A percentile compares a stretch with the other conserved stretches of the same genome.
These are phyloP conservation scores for Mareca strepera DNA, from an alignment of 2,797 vertebrate species.

Conservation along the genomic window DNA sequence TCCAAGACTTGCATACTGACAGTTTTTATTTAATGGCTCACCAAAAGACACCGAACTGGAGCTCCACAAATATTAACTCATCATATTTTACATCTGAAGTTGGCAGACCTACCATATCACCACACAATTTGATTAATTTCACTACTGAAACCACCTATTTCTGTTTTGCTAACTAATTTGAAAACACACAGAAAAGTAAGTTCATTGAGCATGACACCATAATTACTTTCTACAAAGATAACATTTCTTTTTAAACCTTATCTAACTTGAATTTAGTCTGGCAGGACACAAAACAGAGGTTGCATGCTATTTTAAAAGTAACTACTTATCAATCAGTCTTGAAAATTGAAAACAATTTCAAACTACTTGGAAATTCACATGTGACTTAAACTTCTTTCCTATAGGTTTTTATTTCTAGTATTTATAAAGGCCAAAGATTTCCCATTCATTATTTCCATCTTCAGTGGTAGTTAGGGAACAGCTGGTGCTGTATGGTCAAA, in stretches of 20 bases:
- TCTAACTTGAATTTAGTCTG: neutral
- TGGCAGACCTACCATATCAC: rapidly evolving
- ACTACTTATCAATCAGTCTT: neutral
- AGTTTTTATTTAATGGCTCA: neutral
- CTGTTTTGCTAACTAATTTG: neutral
- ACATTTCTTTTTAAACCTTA: neutral
- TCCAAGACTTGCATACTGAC: neutral
- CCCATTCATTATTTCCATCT: neutral
- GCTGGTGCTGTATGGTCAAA: neutral
- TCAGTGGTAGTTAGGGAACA: neutral
- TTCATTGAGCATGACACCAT: neutral
- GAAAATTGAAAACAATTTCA: neutral
- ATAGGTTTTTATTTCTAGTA: neutral
- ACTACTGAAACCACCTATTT: neutral
- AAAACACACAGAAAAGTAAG: neutral
- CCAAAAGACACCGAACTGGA: neutral
- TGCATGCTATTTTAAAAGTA: neutral
- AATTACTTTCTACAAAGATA: neutral
- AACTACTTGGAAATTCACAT: neutral
- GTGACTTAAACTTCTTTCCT: neutral
- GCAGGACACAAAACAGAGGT: neutral
- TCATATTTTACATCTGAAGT: neutral
- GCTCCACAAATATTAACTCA: neutral
- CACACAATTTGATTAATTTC: neutral
- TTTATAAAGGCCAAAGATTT: neutral